A percentile compares a stretch with the other conserved stretches of the same genome.
Conservation (phyloP, 2,797 vertebrate genomes). For the Pipistrellus kuhlii region DNA sequence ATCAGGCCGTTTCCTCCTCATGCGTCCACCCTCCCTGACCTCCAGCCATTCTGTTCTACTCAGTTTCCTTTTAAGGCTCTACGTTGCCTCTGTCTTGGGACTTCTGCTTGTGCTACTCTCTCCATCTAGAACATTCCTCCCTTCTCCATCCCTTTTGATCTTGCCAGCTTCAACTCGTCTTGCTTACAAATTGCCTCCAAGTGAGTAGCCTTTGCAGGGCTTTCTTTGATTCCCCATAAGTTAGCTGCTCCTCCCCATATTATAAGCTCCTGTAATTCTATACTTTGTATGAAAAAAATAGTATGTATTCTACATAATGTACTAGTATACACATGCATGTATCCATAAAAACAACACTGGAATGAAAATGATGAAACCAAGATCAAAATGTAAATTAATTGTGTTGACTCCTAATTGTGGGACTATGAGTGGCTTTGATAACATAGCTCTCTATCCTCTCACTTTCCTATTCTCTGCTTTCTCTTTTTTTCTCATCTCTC, state of each 20-base stretch:
- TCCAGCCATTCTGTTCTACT: background rate
- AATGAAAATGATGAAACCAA: background rate
- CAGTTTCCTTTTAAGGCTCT: background rate
- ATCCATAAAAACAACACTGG: background rate
- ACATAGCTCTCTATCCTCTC: background rate
- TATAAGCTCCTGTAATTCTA: background rate
- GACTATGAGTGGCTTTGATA: background rate
- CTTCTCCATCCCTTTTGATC: background rate
- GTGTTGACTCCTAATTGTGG: background rate
- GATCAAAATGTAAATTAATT: background rate
- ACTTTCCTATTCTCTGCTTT: no score
- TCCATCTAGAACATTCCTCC: background rate
- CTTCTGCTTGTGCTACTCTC: background rate
- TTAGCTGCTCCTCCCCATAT: background rate
- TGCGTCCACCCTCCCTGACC: rapidly evolving
- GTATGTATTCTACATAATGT: background rate
- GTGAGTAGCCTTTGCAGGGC: background rate
- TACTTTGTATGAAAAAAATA: background rate
- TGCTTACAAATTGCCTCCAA: background rate
- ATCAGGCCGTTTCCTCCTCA: background rate
- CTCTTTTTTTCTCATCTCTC: background rate
- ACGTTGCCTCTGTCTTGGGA: background rate
- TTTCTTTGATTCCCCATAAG: background rate
- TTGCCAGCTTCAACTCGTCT: background rate
- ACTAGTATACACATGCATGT: background rate